Evolutionary conservation across 2,113 vertebrate species (phyloP), one percentile per base, ranked within the genome.

Genomic region (Oncorhynchus kisutch): DNA sequence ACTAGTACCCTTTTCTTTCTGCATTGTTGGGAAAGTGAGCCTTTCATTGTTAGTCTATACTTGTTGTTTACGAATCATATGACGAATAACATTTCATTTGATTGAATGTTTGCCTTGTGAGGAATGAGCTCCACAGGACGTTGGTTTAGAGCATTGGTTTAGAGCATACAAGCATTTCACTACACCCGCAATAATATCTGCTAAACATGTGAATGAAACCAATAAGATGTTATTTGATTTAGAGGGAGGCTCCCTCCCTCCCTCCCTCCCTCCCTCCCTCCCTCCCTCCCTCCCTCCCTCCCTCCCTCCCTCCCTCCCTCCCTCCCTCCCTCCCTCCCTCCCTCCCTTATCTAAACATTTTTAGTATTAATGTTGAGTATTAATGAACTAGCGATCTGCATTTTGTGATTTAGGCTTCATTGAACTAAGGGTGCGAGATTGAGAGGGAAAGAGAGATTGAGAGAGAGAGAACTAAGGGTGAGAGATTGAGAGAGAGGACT

Each of bases 341-440:
- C 22, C 39, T 24, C 39, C 11, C 16, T 13, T 11, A 16, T 70
- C 20, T 24, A 14, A 70, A 99, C 97, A 96, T 92, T 98, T 99
- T 88, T 97, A 98, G 87, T 92, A 4, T 5, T 54, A 54, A 54
- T 54, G 51, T 54, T 54, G 13, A 54, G 14, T 54, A 54, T 51
- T 51, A 51, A 51, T 54, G 14, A 54, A 54, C 51, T 18, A 54
- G 51, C 14, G 97, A 31, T 25, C n/a, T 99, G 95, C 18, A 90
- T 71, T 45, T 16, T 86, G 87, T 85, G 85, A 86, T 86, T 88
- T 85, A 88, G 81, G 85, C 87, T 84, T 84, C 83, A 87, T 76
- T 87, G 87, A 86, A 78, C 83, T 34, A 34, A 7, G 31, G 31
- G 1, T 34, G 6, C 6, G 31, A 31, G 31, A 6, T 31, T 31